phyloP scores from a whole-genome alignment of 2,888 invertebrate genomes.

The Machimus atricapillus region DNA sequence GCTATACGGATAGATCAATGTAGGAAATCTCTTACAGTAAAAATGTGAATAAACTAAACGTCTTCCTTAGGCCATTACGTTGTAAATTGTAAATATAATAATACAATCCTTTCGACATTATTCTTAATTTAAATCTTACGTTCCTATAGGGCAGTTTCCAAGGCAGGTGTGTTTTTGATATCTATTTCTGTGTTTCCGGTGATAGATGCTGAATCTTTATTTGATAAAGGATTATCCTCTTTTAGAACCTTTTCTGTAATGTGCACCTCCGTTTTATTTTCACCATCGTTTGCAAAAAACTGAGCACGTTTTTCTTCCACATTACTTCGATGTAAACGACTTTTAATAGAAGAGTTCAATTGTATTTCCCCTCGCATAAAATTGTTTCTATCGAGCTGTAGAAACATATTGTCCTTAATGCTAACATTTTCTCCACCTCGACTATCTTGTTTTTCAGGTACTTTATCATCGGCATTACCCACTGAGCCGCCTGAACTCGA shows the following conservation, averaged over 20 bases:
- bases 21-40: background rate
- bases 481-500: constrained; percentile 70
- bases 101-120: background rate
- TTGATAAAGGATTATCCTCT: background rate
- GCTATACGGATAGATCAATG: background rate
- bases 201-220: background rate
- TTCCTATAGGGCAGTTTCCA: constrained; percentile 35
- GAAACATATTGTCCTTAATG: constrained; percentile 60
- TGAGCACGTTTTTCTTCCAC: background rate
- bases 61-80: background rate
- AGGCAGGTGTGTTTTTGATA: constrained; percentile 25
- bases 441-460: constrained; percentile 44
- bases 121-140: background rate
- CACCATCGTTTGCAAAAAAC: background rate
- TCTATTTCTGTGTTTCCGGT: background rate
- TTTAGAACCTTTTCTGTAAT: background rate
- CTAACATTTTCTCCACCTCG: constrained; percentile 54
- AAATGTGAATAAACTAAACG: background rate
- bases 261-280: background rate
- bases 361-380: constrained; percentile 60
- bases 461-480: constrained; percentile 4
- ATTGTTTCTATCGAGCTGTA: constrained; percentile 62
- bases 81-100: background rate
- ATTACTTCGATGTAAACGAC: background rate
- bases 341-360: background rate